Evolutionary conservation across 2,797 vertebrate species (phyloP), one percentile per base, ranked within the genome.

Genomic region (Anguilla anguilla): DNA sequence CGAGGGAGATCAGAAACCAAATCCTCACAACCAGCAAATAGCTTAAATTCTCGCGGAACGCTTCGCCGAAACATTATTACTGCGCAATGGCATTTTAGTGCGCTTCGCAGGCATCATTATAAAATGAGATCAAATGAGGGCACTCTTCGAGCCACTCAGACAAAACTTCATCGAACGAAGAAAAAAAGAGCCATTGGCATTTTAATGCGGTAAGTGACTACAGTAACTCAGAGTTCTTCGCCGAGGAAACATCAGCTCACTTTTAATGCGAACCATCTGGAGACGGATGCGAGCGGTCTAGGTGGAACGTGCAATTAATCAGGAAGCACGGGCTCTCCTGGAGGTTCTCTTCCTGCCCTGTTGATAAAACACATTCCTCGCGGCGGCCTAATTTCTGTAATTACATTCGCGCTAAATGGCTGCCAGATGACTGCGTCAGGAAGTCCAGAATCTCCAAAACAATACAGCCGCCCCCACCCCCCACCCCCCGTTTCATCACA

Each of bases 321-420:
- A 86, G 81, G n/a, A 74, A 81, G 43, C 79, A 3, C 49, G 49
- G 43, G 90, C 93, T 92, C 94, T 94, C 90, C 91, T 93, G 85
- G 92, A 93, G 90, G 91, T 94, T 93, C 92, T 93, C 64, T 90
- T 89, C 91, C 93, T 49, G 81, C 53, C 28, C 83, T 53, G 69
- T 85, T 31, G 87, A 93, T 92, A 93, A 94, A 95, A 90, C 88
- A 91, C 93, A 93, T 94, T 92, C 92, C 95, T 95, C 92, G 93
- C 85, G 92, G 93, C 92, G 94, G 91, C 92, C 89, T 94, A 94
- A 94, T 92, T 92, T 91, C 88, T 92, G 91, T 95, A 94, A 95
- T 94, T 93, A 93, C 93, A 87, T 94, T 94, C 94, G 89, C 93
- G 92, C 94, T 95, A 94, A 95, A 89, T 88, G 92, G 86, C 87